Conservation (phyloP, 2,888 invertebrate species). For the Caenorhabditis sp. region DNA sequence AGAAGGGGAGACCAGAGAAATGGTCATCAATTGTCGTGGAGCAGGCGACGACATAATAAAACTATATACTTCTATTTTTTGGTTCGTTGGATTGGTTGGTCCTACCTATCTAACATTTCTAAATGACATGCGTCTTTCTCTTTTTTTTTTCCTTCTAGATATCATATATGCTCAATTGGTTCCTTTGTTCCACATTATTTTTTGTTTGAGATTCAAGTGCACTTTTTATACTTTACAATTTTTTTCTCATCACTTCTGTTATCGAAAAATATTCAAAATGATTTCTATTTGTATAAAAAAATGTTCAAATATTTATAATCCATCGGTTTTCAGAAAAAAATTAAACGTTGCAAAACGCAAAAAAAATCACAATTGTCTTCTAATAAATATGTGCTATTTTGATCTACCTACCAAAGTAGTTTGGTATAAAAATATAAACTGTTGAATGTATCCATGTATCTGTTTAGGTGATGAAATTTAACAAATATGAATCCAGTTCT, state of each 20-base stretch:
- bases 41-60: conserved; percentile 1
- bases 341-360: no score
- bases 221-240: background rate
- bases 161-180: conserved; percentile 1
- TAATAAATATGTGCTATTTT: no score
- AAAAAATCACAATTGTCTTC: no score
- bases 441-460: no score
- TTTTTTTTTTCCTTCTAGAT: background rate
- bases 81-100: background rate
- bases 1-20: background rate
- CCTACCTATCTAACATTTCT: background rate
- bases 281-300: no score
- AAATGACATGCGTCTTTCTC: background rate
- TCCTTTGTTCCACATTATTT: background rate
- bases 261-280: no score
- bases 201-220: background rate
- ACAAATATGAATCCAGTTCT: no score
- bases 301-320: no score
- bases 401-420: no score
- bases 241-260: background rate
- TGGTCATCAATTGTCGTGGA: conserved; percentile 1
- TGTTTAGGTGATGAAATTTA: no score
- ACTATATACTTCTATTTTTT: background rate
- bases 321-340: no score
- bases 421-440: no score